phyloP scores from a whole-genome alignment of 2,888 invertebrate genomes.

The Meteorus colon region DNA sequence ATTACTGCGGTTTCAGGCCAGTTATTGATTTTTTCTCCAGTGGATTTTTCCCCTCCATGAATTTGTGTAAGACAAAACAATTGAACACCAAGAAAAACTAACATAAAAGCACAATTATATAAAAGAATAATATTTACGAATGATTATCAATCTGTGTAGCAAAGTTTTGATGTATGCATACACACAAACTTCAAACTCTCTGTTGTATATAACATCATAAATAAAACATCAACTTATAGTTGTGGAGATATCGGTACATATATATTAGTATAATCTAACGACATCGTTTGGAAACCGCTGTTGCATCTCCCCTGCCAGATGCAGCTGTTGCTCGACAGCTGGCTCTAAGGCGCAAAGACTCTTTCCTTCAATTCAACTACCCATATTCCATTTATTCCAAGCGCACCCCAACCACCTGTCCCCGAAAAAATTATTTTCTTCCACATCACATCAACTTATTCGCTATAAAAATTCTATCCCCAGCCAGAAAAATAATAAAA shows the following conservation, averaged over 20 bases:
- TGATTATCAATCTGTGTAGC: too few species aligned
- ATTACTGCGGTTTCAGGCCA: too few species aligned
- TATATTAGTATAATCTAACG: neutral
- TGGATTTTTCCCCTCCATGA: too few species aligned
- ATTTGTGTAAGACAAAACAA: too few species aligned
- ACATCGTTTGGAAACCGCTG: slow-evolving; percentile 26
- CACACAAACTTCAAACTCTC: too few species aligned
- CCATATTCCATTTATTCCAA: slow-evolving; percentile 1
- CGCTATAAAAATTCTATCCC: neutral
- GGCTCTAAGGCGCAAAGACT: slow-evolving; percentile 50
- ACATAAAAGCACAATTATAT: too few species aligned
- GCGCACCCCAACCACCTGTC: slow-evolving; percentile 37
- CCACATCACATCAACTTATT: neutral
- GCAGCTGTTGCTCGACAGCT: slow-evolving; percentile 68
- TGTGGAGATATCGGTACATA: neutral
- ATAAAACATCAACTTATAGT: neutral
- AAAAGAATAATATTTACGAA: too few species aligned
- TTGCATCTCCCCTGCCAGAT: slow-evolving; percentile 45
- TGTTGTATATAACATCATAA: neutral
- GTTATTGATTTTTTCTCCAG: too few species aligned
- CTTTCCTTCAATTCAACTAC: slow-evolving; percentile 31
- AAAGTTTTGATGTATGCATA: too few species aligned
- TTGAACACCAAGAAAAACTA: too few species aligned
- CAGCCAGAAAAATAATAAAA: neutral
- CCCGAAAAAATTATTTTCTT: slow-evolving; percentile 15